Conservation (phyloP, 2,113 vertebrate genomes). For the Caranx ignobilis region DNA sequence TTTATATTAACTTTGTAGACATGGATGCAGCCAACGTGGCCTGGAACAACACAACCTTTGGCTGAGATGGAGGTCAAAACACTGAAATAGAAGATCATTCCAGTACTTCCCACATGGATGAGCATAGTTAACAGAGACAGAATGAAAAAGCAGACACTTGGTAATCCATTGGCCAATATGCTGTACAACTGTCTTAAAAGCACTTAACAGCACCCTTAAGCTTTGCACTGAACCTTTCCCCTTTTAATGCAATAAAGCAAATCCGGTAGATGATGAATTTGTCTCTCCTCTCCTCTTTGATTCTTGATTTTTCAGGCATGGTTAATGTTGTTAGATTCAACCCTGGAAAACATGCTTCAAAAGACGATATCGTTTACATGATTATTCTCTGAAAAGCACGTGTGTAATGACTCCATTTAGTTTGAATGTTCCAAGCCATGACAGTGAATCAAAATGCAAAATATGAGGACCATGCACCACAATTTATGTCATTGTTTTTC, state of each 20-base stretch:
- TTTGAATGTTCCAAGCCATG: neutral
- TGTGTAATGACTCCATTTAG: neutral
- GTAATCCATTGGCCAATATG: neutral
- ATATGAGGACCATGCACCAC: neutral
- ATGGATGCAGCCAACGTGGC: constrained; percentile 82
- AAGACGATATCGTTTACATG: neutral
- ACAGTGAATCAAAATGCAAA: neutral
- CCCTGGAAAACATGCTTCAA: no score
- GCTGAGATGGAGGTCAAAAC: constrained; percentile 64
- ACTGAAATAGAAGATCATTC: constrained; percentile 38
- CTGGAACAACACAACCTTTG: constrained; percentile 84
- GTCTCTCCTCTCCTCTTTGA: constrained; percentile 12
- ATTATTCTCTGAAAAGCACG: neutral
- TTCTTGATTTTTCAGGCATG: neutral
- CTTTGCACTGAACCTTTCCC: constrained; percentile 48
- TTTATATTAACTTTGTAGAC: constrained; percentile 84
- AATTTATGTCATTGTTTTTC: neutral
- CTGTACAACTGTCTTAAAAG: constrained; percentile 21
- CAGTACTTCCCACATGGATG: constrained; percentile 2
- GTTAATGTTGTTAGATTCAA: neutral
- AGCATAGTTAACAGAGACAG: neutral
- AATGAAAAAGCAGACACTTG: constrained; percentile 13
- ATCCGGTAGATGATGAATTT: constrained; percentile 1
- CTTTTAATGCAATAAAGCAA: constrained; percentile 66
- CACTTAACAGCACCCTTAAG: constrained; percentile 35